These are phyloP conservation scores for Neomonachus schauinslandi DNA, from an alignment of 2,113 vertebrate species.

Conservation along the genomic window DNA sequence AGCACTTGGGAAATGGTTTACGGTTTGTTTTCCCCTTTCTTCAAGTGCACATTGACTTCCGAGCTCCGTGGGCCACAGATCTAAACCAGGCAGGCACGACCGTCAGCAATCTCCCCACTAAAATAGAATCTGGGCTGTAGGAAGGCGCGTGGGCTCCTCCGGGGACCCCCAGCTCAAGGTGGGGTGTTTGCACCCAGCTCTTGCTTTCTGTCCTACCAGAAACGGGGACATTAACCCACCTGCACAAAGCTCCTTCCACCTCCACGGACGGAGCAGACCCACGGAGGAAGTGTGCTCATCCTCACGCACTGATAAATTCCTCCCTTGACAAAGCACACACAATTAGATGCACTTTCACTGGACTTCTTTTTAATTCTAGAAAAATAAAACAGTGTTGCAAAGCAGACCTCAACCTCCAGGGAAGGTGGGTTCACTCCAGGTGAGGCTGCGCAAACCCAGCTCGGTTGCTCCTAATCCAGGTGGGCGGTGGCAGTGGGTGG, in stretches of 20 bases:
- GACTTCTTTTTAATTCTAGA: too few relatives aligned
- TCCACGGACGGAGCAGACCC: not conserved
- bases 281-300: fast-evolving
- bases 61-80: too few relatives aligned
- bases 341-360: not conserved
- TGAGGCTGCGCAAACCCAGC: too few relatives aligned
- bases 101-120: too few relatives aligned
- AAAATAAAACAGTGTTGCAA: too few relatives aligned
- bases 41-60: not conserved
- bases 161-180: fast-evolving
- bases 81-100: not conserved
- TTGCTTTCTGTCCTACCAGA: not conserved
- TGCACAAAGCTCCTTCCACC: not conserved
- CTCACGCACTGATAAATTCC: fast-evolving
- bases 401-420: too few relatives aligned
- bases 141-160: fast-evolving
- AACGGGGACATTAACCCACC: not conserved
- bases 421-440: too few relatives aligned
- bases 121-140: fast-evolving
- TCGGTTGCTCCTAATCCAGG: too few relatives aligned
- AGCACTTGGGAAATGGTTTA: not conserved
- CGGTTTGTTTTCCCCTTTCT: not conserved
- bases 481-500: too few relatives aligned
- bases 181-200: not conserved
- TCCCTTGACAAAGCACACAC: not conserved